Evolutionary conservation across 2,113 vertebrate genomes (phyloP), one percentile per base, ranked within the genome.

Genomic region (Xyrauchen texanus): DNA sequence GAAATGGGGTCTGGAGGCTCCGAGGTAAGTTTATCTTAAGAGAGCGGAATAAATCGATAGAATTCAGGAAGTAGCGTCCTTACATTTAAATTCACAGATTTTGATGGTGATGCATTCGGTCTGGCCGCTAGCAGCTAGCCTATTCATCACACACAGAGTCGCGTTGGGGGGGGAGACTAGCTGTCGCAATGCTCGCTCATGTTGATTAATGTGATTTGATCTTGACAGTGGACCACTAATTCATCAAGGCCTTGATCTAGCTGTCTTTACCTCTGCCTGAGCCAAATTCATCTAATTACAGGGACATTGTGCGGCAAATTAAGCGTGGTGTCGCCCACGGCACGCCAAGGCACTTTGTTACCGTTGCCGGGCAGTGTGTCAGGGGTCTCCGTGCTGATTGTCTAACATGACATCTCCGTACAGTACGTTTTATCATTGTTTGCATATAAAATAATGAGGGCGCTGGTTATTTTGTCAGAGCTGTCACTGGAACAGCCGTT

Each of bases 271-370:
- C 88, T 90, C 88, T 88, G 88, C 92, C 0, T n/a, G 87, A 81
- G 90, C 94, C 94, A 94, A 92, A 94, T 94, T 92, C 90, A 89
- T 91, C 93, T 95, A 94, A 96, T 98, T 96, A 96, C 89, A 88
- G 84, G 90, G 92, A 90, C 87, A 79, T 88, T 91, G 93, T 87
- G 42, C 79, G 85, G 93, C 91, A 94, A 95, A 95, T 95, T 93
- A 96, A 93, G 91, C 89, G 91, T 81, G 71, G 82, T 93, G 91
- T 93, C 90, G 89, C 93, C 93, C 88, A 86, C 89, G 84, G 89
- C 90, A 90, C 89, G 88, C 84, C 79, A 85, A 78, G 57, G 85
- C 89, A 89, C 90, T 92, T 89, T 92, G 85, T 93, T 93, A 90
- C 82, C 68, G 75, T 81, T 87, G 81, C 85, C 86, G 87, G 84